These are phyloP conservation scores for Phoenicopterus ruber DNA, from an alignment of 2,113 vertebrate species.

Conservation along the genomic window DNA sequence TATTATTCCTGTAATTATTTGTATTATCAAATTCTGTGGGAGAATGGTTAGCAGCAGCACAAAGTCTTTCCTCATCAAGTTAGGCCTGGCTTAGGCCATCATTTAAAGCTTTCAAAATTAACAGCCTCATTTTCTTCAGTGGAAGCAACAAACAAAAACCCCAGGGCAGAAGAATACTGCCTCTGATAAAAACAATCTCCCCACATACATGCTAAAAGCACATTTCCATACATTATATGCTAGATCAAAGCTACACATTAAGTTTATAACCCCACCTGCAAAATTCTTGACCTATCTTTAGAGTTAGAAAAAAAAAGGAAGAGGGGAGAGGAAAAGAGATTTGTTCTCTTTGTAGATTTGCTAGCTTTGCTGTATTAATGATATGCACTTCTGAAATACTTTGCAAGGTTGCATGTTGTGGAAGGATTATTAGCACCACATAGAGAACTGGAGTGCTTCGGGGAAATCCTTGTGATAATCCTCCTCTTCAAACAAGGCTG, in stretches of 20 bases:
- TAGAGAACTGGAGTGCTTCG: background rate
- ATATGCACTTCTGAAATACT: background rate
- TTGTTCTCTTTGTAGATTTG: background rate
- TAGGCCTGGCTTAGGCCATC: background rate
- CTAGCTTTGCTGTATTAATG: background rate
- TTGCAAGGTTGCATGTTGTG: background rate
- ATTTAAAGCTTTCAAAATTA: slow-evolving; percentile 4
- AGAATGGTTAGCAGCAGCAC: background rate
- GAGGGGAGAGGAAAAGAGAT: background rate
- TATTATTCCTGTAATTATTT: background rate
- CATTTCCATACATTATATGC: background rate
- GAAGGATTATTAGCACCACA: background rate
- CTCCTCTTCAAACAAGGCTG: background rate
- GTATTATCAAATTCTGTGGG: background rate
- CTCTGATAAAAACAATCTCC: background rate
- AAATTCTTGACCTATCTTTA: background rate
- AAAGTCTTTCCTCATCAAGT: background rate
- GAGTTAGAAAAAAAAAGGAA: background rate
- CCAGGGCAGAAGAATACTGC: background rate
- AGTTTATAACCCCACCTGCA: background rate
- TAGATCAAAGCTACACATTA: background rate
- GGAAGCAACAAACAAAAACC: background rate
- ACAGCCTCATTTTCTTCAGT: background rate
- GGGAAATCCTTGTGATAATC: background rate
- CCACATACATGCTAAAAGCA: background rate